Base-by-base conservation (phyloP, 2,113 vertebrate genomes). In the Tragelaphus strepsiceros region DNA sequence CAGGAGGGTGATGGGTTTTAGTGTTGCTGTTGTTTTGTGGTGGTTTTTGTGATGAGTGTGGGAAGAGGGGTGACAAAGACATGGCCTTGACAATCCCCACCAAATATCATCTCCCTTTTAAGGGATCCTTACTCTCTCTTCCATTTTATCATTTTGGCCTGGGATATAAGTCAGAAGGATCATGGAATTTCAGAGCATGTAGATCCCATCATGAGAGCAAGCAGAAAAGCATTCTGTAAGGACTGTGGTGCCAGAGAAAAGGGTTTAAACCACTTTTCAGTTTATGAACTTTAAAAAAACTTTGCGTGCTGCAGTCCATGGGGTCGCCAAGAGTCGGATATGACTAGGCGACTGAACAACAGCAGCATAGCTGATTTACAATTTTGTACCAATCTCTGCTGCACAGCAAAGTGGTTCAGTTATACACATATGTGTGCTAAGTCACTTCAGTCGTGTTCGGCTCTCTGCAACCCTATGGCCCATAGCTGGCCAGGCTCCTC, bases 61-160 rank as follows among this genome's bases (percentile, higher is more conserved):
- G 26, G 7, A 46, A 30, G 11, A 14, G 22, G 7, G 8, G 43
- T 1, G 0, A 6, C 56, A 6, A 49, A 56, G 49, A 16, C 13
- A 3, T 9, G 28, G 0, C 32, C 46, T 28, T n/a, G 39, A 43
- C 30, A 39, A 3, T 6, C 39, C 1, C 54, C 43, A 26, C 74
- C 28, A 16, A 54, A 28, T 16, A 32, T 80, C 71, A 32, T 35
- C 54, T 9, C n/a, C 62, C 54, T 43, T 30, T 16, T 4, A 5
- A 13, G 83, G 46, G 39, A n/a, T 2, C 51, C 19, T 9, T 7
- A 4, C 49, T 30, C 51, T 8, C 9, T 15, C 22, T 32, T 61
- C 80, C 16, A 2, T 14, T 12, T 32, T 58, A 49, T 21, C 30
- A 3, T 28, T 30, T 5, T 6, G 7, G 46, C 59, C 32, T 28